phyloP scores from a whole-genome alignment of 2,113 vertebrate species.

The Rynchops niger region DNA sequence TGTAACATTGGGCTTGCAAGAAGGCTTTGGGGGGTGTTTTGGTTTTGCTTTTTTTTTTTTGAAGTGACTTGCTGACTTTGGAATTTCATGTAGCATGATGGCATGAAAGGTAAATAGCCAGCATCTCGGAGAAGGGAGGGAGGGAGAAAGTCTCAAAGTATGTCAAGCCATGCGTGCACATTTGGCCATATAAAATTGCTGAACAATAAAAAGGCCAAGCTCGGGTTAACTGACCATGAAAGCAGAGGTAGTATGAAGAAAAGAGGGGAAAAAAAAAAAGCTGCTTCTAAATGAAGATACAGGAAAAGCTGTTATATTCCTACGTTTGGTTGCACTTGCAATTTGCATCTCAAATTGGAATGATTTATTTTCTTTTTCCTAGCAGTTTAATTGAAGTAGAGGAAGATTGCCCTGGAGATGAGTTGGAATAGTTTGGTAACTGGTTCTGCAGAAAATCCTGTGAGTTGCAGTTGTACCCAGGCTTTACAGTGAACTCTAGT shows the following conservation, averaged over 20 bases:
- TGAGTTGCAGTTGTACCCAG: not conserved
- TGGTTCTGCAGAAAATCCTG: not conserved
- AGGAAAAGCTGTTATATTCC: not conserved
- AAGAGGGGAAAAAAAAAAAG: not conserved
- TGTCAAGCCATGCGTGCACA: not conserved
- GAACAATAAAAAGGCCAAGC: not conserved
- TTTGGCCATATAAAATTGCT: not conserved
- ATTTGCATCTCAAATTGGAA: not conserved
- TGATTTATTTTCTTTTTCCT: not conserved
- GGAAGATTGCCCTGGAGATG: not conserved
- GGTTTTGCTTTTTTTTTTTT: not conserved
- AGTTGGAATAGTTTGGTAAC: not conserved
- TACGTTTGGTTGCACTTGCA: not conserved
- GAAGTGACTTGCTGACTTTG: not conserved
- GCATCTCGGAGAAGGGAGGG: not conserved
- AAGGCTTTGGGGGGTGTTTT: not conserved
- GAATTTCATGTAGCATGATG: not conserved
- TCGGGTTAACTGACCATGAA: not conserved
- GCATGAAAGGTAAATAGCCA: not conserved
- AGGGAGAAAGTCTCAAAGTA: not conserved
- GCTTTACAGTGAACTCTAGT: not conserved
- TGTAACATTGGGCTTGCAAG: not conserved
- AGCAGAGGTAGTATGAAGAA: not conserved
- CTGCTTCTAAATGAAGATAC: not conserved
- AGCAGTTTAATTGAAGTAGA: not conserved